Evolutionary conservation across 2,113 vertebrate species (phyloP), one percentile per base, ranked within the genome.

Genomic region (Phainopepla nitens): DNA sequence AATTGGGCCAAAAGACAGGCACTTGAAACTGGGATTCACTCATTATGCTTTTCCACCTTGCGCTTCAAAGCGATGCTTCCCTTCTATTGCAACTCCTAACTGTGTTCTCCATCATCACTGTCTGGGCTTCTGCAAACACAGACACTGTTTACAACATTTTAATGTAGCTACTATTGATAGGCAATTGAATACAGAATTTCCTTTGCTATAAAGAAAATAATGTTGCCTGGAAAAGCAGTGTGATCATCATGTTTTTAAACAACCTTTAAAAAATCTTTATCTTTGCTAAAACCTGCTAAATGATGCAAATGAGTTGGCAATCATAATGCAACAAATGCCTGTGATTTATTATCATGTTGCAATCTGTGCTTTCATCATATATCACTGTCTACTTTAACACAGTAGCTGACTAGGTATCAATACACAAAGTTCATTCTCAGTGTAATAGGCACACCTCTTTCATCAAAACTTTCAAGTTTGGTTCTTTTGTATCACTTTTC

Each of bases 201-300:
- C 57, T 88, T 83, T 86, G 58, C 69, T 82, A 23, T 77, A 50
- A 70, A 85, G 56, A 85, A 82, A 62, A 61, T 57, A 65, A 64
- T 28, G 41, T 65, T 90, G 76, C 66, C 57, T 81, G 39, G 19
- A 35, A 73, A 92, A 81, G 24, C 42, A 70, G 33, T 65, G 68
- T 75, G 41, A 87, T 77, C 45, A 81, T 54, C 36, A 33, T 42
- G 42, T 53, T 94, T 93, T 70, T 50, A 81, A 94, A 89, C n/a
- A 89, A 54, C 25, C 21, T 91, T 87, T 75, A 51, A 91, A 87
- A 89, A 91, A 66, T 66, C 36, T 86, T 86, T 88, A 56, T 71
- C 45, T 91, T 83, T 84, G 64, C 50, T 84, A 76, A 89, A 91
- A 93, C 81, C 81, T 89, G 77, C 60, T 91, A 73, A 91, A 31